phyloP scores from a whole-genome alignment of 2,888 invertebrate genomes.

The Stenchaetothrips biformis region DNA sequence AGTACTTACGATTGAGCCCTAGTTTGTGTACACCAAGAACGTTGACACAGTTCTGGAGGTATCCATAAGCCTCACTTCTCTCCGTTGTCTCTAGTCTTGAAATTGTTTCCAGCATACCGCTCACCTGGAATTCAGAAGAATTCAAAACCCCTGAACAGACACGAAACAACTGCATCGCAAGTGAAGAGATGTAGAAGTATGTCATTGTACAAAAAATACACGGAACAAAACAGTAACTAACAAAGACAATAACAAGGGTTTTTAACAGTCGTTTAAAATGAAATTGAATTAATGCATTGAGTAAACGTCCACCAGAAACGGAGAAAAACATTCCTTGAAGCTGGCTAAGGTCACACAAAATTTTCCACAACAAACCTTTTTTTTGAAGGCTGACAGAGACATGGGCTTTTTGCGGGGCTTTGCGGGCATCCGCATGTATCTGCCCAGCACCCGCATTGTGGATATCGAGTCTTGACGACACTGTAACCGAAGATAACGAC shows the following conservation, averaged over 20 bases:
- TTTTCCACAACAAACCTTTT: not conserved
- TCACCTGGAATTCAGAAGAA: not conserved
- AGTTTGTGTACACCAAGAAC: constrained; percentile 4
- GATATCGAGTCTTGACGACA: not conserved
- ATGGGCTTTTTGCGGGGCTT: constrained; percentile 9
- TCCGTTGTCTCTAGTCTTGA: not conserved
- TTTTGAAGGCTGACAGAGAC: not conserved
- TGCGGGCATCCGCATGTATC: not conserved
- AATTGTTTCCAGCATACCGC: not conserved
- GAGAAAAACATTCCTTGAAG: not conserved
- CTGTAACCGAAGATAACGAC: not conserved
- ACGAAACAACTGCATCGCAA: not conserved
- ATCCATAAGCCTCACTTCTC: constrained; percentile 1
- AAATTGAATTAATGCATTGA: not conserved
- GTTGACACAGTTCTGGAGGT: constrained; percentile 6
- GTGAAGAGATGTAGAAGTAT: not conserved
- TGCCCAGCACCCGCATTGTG: not conserved
- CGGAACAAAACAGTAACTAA: not conserved
- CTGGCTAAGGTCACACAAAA: not conserved
- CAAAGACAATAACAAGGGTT: not conserved
- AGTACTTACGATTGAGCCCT: constrained; percentile 1
- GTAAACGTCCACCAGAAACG: not conserved
- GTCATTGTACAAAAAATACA: not conserved
- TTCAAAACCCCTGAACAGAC: not conserved
- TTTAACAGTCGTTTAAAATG: not conserved